A percentile compares a stretch with the other conserved stretches of the same genome.
Conservation (phyloP, 2,888 invertebrate species). For the Mesoligia furuncula region DNA sequence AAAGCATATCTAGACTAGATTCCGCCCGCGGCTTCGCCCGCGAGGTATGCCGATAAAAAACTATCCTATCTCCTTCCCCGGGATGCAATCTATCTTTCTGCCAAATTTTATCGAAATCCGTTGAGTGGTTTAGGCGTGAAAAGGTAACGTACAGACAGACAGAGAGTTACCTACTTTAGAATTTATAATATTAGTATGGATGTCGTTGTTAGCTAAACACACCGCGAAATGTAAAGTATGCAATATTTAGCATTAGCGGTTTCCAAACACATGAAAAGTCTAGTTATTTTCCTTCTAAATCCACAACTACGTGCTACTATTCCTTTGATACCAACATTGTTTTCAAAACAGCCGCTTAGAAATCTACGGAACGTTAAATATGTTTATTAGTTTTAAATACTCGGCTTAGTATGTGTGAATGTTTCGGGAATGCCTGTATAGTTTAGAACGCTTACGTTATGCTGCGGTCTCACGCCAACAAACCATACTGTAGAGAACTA, state of each 20-base stretch:
- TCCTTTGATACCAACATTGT: conserved; percentile 40
- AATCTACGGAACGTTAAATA: conserved; percentile 54
- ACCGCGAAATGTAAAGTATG: conserved; percentile 7
- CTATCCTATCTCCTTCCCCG: no score
- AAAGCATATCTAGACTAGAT: background rate
- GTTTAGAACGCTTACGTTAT: background rate
- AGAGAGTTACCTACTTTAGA: no score
- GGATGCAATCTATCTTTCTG: no score
- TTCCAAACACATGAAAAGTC: conserved; percentile 39
- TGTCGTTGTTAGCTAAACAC: conserved; percentile 2
- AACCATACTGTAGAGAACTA: background rate
- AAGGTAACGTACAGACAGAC: no score
- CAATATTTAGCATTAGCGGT: conserved; percentile 11
- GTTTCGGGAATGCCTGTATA: conserved; percentile 30
- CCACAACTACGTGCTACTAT: conserved; percentile 23
- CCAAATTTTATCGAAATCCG: no score
- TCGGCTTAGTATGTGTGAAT: conserved; percentile 10
- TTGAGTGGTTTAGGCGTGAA: no score
- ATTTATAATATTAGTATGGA: background rate
- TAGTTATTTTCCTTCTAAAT: conserved; percentile 44
- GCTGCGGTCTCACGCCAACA: background rate
- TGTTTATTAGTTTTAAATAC: conserved; percentile 38
- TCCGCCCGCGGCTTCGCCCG: no score
- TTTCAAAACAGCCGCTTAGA: conserved; percentile 53
- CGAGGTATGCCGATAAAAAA: no score